Base-by-base conservation (phyloP, 2,797 vertebrate species). In the Pachyuromys duprasi region DNA sequence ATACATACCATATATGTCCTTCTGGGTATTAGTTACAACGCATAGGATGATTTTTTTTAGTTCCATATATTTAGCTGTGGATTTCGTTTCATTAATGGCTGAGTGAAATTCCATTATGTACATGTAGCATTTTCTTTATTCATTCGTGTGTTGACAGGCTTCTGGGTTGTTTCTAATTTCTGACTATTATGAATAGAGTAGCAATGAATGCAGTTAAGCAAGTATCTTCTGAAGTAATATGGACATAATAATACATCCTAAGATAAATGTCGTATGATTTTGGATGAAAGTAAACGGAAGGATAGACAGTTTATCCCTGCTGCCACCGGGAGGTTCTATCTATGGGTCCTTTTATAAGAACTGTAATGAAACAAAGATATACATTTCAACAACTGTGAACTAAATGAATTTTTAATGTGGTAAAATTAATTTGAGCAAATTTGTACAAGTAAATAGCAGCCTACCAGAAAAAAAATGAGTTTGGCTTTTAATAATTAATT, bases 401-500 rank as follows among this genome's bases (percentile, higher is more conserved):
- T 79, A 76, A 91, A 87, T 75, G 57, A 93, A 87, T 69, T 65
- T 96, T 95, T 76, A 82, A 79, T 92, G 82, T 72, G 33, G 22
- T 8, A 42, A 87, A 49, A 28, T 55, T n/a, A 93, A 96, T 79
- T 97, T 57, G 89, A 98, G 90, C 82, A 95, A 91, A 94, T 86
- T 78, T 7, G 65, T 90, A 36, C 31, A 91, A 22, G 55, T 62
- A 81, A 95, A 42, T 60, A 94, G n/a, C 60, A 97, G 89, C 12
- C 22, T 83, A 57, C 75, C 53, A 74, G 62, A 96, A 83, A 49
- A 49, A 83, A 83, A 93, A 67, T 74, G 63, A 67, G 75, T 76
- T 13, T 96, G 80, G 13, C 65, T 96, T 96, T 97, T 0, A 1
- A 97, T 98, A 98, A 97, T 98, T 96, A 97, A 89, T 94, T 49